A percentile compares a stretch with the other conserved stretches of the same genome.
phyloP scores from a whole-genome alignment of 1,140 invertebrate genomes.

The Hesperophylax magnus region DNA sequence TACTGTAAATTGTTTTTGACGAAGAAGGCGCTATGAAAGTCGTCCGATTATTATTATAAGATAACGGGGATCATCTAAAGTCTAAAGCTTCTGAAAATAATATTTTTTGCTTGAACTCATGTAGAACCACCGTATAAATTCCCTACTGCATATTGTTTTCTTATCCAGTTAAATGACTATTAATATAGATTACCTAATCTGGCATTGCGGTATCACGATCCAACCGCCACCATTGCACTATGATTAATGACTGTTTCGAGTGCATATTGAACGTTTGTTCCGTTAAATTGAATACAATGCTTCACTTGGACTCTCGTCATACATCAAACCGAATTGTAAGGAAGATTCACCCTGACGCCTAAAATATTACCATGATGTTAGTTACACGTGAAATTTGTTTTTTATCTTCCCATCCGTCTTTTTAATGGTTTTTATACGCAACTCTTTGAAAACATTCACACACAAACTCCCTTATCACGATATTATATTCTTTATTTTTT shows the following conservation, averaged over 20 bases:
- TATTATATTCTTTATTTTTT: neutral
- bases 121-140: too few species aligned
- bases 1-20: too few species aligned
- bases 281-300: conserved; percentile 8
- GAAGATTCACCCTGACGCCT: conserved; percentile 18
- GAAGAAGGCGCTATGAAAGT: too few species aligned
- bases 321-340: conserved; percentile 11
- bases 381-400: conserved; percentile 25
- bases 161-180: too few species aligned
- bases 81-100: too few species aligned
- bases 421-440: conserved; percentile 24
- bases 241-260: neutral
- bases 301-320: neutral
- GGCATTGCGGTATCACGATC: neutral
- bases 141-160: too few species aligned
- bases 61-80: too few species aligned
- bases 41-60: too few species aligned
- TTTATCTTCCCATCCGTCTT: conserved; percentile 26
- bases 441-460: neutral
- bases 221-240: neutral
- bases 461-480: neutral
- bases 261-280: conserved; percentile 7
- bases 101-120: too few species aligned
- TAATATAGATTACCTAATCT: neutral
- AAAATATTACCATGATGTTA: conserved; percentile 23